These are phyloP conservation scores for Pheosia tremula DNA, from an alignment of 2,888 invertebrate genomes.

Conservation along the genomic window DNA sequence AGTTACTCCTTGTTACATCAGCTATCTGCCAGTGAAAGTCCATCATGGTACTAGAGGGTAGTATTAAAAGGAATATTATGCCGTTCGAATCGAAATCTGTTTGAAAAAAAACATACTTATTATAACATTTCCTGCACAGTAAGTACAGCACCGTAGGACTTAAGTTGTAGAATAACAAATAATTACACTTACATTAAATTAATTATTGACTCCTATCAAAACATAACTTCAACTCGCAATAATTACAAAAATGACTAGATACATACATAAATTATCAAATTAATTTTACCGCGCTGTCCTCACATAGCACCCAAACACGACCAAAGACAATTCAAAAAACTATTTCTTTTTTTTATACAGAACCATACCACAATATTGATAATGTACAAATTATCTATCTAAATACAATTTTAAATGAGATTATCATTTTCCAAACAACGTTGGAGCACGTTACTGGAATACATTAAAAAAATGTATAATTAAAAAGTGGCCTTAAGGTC, in stretches of 20 bases:
- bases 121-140: neutral
- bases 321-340: constrained; percentile 2
- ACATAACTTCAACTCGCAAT: neutral
- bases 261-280: no score
- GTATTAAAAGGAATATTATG: no score
- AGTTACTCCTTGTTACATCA: no score
- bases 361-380: constrained; percentile 11
- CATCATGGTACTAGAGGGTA: no score
- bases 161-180: neutral
- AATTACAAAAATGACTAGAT: constrained; percentile 1
- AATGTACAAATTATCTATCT: constrained; percentile 62
- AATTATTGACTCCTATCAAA: neutral
- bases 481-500: no score
- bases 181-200: neutral
- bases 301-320: neutral
- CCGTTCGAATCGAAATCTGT: no score
- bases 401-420: constrained; percentile 29
- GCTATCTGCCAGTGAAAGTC: no score
- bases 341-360: constrained; percentile 9
- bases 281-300: neutral
- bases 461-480: no score
- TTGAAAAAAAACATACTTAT: no score
- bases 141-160: neutral
- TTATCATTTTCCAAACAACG: constrained; percentile 8
- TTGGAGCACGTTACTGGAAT: neutral